Base-by-base conservation (phyloP, 2,888 invertebrate species). In the Petrophora chlorosata region DNA sequence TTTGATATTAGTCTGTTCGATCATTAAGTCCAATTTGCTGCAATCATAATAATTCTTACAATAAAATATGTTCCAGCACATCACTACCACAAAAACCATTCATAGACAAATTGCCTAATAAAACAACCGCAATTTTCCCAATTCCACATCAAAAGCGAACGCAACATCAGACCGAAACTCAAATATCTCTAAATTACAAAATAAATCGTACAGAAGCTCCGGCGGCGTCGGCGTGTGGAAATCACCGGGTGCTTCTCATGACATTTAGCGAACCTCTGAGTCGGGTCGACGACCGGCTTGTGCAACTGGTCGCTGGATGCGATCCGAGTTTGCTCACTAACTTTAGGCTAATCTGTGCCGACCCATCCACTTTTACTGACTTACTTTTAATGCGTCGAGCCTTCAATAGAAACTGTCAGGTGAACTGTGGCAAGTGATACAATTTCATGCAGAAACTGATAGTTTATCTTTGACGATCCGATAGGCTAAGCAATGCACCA, bases 201-300 rank as follows among this genome's bases (percentile, higher is more conserved):
- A 49, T 39, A 49, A 25, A 42, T 30, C 25, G 29, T 29, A 33
- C 42, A 43, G 38, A 38, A 39, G 36, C 32, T 17, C 12, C n/a
- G n/a, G n/a, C n/a, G n/a, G n/a, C n/a, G n/a, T n/a, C n/a, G n/a
- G n/a, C n/a, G n/a, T 38, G 45, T 38, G 19, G 41, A 42, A 34
- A 48, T 50, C 41, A 12, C 49, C 44, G 14, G 22, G 33, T 38
- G 39, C 49, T 68, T 70, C 67, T 59, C 73, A 69, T 67, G 71
- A 70, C 74, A 73, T 73, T 73, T 69, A 57, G 43, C 49, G 45
- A 53, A 43, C 32, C 47, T 45, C 44, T 46, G 48, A 55, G 15
- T 17, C n/a, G 51, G 62, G 59, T 61, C 60, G 43, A 40, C 39
- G 64, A 53, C 62, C 66, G 33, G 39, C 47, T 54, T 35, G 47